Evolutionary conservation across 2,113 vertebrate species (phyloP).

Genomic region (Microcebus murinus): DNA sequence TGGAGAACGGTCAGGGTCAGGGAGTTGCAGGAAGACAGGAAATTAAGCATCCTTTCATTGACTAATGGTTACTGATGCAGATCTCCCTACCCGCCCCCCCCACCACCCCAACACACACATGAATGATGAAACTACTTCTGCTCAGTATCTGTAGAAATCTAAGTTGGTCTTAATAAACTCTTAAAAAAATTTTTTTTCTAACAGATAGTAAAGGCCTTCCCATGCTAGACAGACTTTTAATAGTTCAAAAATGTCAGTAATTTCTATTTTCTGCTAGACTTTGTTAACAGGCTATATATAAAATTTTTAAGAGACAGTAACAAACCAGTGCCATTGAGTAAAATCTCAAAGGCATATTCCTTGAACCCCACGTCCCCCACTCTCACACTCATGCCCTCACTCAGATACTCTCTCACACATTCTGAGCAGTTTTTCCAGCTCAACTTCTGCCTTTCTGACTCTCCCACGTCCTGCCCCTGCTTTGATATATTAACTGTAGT

Average conservation of each 20-base stretch:
- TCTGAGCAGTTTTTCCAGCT: not conserved
- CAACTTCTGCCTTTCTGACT: not conserved
- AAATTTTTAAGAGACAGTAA: slow-evolving; percentile 20
- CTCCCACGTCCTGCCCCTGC: not conserved
- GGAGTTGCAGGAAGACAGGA: slow-evolving; percentile 16
- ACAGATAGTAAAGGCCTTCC: slow-evolving; percentile 22
- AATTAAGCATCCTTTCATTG: slow-evolving; percentile 45
- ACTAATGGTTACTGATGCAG: not conserved
- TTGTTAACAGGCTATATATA: not conserved
- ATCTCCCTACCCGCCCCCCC: not conserved
- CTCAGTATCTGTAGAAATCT: slow-evolving; percentile 35
- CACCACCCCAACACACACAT: not conserved
- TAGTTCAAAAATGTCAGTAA: slow-evolving; percentile 11
- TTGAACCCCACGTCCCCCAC: not conserved
- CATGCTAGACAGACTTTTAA: slow-evolving; percentile 9
- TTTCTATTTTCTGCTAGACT: slow-evolving; percentile 39
- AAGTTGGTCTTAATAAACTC: slow-evolving; percentile 41
- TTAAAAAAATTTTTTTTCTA: slow-evolving; percentile 14
- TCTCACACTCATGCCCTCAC: not conserved
- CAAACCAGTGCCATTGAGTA: not conserved
- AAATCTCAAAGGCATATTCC: not conserved
- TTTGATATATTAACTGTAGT: not conserved
- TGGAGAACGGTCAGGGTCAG: not conserved
- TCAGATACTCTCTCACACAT: not conserved
- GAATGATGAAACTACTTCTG: slow-evolving; percentile 26